Percentiles rank a stretch among this genome's conserved stretches.
Evolutionary conservation across 2,888 invertebrate species (phyloP).

Genomic region (Papilio demoleus): DNA sequence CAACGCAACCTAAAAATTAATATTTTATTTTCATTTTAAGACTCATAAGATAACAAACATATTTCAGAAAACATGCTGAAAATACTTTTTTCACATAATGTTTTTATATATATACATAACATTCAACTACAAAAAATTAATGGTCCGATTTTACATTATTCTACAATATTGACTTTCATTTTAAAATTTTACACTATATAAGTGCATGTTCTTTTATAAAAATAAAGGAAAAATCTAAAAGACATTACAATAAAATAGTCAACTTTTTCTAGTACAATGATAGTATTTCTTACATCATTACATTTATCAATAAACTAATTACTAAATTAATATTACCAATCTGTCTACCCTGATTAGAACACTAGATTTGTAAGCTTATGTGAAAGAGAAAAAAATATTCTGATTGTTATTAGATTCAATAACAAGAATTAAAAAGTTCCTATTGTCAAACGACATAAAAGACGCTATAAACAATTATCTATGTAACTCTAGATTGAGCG

Average conservation of each 20-base stretch:
- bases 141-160: no score
- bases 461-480: slow-evolving; percentile 8
- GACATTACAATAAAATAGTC: not conserved
- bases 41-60: no score
- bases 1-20: no score
- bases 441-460: not conserved
- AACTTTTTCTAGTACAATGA: not conserved
- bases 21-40: no score
- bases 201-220: no score
- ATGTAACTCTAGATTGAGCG: slow-evolving; percentile 6
- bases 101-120: no score
- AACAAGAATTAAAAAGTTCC: not conserved
- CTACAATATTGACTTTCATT: no score
- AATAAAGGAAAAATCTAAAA: no score
- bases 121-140: no score
- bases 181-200: no score
- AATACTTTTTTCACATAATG: no score
- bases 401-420: not conserved
- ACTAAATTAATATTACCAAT: not conserved
- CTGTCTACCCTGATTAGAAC: slow-evolving; percentile 14
- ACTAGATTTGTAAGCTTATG: not conserved
- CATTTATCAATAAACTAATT: not conserved
- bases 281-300: not conserved
- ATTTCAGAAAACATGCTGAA: no score
- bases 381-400: not conserved